Conservation (phyloP, 2,888 invertebrate species). For the Erebia aethiops region DNA sequence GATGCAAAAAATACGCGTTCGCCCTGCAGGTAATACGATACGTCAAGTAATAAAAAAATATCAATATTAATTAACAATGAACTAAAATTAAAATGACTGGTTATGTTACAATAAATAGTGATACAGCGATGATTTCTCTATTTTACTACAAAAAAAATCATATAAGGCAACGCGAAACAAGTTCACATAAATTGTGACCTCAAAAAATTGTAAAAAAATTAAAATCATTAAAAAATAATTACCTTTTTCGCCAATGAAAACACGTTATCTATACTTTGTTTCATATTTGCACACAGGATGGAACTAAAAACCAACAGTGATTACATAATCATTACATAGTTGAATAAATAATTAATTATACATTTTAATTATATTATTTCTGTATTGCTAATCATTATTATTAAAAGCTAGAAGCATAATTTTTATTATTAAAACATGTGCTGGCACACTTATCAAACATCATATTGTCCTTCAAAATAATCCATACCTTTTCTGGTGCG, state of each 20-base stretch:
- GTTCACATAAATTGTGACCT: constrained; percentile 4
- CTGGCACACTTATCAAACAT: neutral
- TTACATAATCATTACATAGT: constrained; percentile 8
- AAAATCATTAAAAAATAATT: neutral
- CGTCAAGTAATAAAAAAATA: constrained; percentile 8
- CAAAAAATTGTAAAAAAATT: constrained; percentile 1
- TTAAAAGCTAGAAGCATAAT: constrained; percentile 37
- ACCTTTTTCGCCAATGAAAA: neutral
- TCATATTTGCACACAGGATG: constrained; percentile 10
- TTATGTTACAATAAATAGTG: constrained; percentile 16
- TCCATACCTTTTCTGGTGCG: too few relatives aligned
- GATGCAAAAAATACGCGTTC: too few relatives aligned
- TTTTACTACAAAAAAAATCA: neutral
- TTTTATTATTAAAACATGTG: neutral
- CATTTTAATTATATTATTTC: constrained; percentile 32
- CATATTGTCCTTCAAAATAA: too few relatives aligned
- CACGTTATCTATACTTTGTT: constrained; percentile 9
- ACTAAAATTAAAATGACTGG: constrained; percentile 20
- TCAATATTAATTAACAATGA: constrained; percentile 21
- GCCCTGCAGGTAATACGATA: neutral
- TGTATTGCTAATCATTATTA: constrained; percentile 26
- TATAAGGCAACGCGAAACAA: neutral
- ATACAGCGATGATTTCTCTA: neutral
- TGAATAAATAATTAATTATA: constrained; percentile 31
- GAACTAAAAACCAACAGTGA: constrained; percentile 17